These are phyloP conservation scores for Lottia gigantea DNA, from an alignment of 2,888 invertebrate genomes.

Conservation along the genomic window DNA sequence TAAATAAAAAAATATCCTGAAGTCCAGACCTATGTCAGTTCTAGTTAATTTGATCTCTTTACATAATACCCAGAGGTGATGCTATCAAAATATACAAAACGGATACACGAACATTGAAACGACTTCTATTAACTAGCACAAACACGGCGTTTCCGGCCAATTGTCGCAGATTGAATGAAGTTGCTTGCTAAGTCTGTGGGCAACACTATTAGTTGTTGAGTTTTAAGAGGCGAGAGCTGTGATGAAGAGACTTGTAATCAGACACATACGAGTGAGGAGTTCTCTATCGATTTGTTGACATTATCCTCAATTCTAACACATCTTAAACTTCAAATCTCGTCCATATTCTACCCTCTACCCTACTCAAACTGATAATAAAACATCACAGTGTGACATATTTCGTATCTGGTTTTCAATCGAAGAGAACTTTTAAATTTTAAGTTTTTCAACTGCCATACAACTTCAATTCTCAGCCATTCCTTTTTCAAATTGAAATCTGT, in stretches of 20 bases:
- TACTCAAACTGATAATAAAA: too few species aligned
- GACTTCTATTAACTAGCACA: slow-evolving; percentile 1
- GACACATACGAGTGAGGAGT: neutral
- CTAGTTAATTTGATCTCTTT: too few species aligned
- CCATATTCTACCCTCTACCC: too few species aligned
- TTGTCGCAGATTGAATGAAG: neutral
- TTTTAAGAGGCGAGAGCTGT: neutral
- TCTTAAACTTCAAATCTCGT: neutral
- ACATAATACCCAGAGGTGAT: too few species aligned
- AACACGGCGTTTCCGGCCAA: slow-evolving; percentile 4
- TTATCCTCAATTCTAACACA: neutral
- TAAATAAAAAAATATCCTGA: too few species aligned
- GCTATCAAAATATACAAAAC: slow-evolving; percentile 7
- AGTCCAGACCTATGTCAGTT: too few species aligned
- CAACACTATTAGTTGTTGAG: slow-evolving; percentile 9
- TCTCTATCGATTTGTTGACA: slow-evolving; percentile 5
- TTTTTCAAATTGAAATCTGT: too few species aligned
- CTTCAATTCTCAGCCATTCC: too few species aligned
- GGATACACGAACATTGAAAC: neutral
- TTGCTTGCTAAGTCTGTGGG: slow-evolving; percentile 5
- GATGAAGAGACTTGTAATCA: slow-evolving; percentile 7
- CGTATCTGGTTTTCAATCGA: too few species aligned
- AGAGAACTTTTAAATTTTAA: too few species aligned
- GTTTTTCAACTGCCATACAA: too few species aligned
- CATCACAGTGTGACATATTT: too few species aligned